phyloP scores from a whole-genome alignment of 2,113 vertebrate species.

The Genyomyrus donnyi region DNA sequence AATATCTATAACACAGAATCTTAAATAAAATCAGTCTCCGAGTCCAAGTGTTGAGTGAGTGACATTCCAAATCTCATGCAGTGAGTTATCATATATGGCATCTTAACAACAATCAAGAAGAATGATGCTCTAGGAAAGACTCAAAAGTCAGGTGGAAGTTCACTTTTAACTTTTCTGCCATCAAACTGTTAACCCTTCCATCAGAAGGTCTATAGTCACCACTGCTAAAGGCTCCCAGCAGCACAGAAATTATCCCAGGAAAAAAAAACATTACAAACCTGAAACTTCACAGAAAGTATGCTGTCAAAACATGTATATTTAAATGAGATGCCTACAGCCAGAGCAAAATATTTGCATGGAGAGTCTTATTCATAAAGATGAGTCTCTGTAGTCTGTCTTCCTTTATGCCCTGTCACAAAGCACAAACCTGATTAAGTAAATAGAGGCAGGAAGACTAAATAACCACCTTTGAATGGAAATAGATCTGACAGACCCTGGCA shows the following conservation, averaged over 20 bases:
- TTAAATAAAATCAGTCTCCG: background rate
- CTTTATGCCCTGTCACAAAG: background rate
- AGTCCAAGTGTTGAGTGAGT: background rate
- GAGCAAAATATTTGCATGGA: constrained; percentile 13
- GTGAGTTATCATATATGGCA: background rate
- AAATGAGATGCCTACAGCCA: background rate
- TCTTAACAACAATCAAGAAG: background rate
- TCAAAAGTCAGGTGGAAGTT: background rate
- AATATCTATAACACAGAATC: constrained; percentile 18
- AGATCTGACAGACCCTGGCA: background rate
- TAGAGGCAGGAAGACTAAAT: constrained; percentile 2
- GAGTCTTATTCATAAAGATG: constrained; percentile 17
- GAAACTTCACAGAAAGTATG: background rate
- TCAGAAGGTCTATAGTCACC: background rate
- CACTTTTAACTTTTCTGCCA: background rate
- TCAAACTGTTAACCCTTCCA: background rate
- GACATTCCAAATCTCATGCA: background rate
- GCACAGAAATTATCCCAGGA: background rate
- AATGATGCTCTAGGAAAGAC: background rate
- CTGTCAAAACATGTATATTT: constrained; percentile 4
- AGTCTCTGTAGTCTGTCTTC: background rate
- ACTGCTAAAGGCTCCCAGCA: no score
- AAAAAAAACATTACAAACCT: background rate
- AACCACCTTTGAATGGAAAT: background rate
- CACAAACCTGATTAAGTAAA: constrained; percentile 7